Base-by-base conservation (phyloP, 2,797 vertebrate species). In the Trachops cirrhosus region DNA sequence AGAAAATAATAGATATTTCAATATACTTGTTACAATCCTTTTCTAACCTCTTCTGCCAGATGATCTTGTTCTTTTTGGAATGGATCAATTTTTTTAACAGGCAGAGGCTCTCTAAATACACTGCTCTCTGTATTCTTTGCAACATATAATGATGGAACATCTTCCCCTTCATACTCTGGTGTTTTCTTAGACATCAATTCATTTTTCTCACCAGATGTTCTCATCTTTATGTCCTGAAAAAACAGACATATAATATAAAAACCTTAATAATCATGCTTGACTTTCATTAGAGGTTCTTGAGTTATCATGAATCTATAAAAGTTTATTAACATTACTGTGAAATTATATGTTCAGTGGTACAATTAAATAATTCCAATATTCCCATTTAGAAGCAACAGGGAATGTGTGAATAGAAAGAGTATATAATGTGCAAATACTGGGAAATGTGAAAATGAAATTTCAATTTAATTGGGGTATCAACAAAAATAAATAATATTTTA, bases 21-120 rank as follows among this genome's bases (percentile, higher is more conserved):
- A 41, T 37, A 48, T 24, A 48, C 10, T 88, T 85, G 75, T 82
- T 78, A 91, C 2, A 91, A 21, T 22, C 57, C 70, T 5, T 93
- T 93, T 96, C 97, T 97, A 91, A 98, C 98, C 98, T 98, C 92
- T 96, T 98, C 98, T 86, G 97, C 98, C 82, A 98, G 78, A 9
- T 96, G 86, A 44, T 98, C 98, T 95, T 82, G 96, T 80, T 96
- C 95, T 94, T 96, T 98, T 75, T 97, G 75, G 70, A 98, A 92
- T 19, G 14, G 14, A 39, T 97, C 59, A 1, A 84, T 86, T 37
- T 89, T 97, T 87, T 62, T 52, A n/a, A 75, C n/a, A 82, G 78
- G 6, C 48, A 48, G 29, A 32, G 68, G 10, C 7, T 0, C 22
- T 83, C 15, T 71, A 22, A 1, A 59, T 39, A 18, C 3, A 94